Evolutionary conservation across 2,113 vertebrate genomes (phyloP).

Genomic region (Thunnus maccoyii): DNA sequence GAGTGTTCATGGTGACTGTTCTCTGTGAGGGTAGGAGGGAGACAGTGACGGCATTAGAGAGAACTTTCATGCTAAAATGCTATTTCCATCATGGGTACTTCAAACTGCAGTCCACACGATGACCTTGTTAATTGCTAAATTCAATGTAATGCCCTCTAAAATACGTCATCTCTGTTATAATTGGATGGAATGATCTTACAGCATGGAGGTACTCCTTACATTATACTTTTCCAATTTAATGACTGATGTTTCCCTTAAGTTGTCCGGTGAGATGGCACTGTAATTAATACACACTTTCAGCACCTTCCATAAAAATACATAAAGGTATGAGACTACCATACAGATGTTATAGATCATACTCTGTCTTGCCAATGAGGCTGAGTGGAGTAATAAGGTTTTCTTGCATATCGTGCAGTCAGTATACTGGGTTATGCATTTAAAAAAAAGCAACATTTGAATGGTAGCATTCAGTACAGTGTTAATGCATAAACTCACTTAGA

Average conservation of each 20-base stretch:
- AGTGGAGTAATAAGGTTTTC: not conserved
- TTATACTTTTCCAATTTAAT: slow-evolving; percentile 22
- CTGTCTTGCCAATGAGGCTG: not conserved
- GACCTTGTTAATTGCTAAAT: slow-evolving; percentile 67
- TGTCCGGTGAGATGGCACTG: slow-evolving; percentile 5
- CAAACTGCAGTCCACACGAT: slow-evolving; percentile 26
- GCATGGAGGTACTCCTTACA: slow-evolving; percentile 7
- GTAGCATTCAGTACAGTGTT: not conserved
- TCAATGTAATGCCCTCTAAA: slow-evolving; percentile 49
- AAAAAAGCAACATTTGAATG: not conserved
- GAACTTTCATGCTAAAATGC: slow-evolving; percentile 45
- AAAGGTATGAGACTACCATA: not conserved
- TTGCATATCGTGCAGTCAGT: slow-evolving; percentile 9
- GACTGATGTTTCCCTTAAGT: slow-evolving; percentile 27
- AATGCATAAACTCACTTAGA: slow-evolving; percentile 39
- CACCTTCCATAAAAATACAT: not conserved
- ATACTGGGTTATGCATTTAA: not conserved
- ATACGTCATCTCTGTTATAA: slow-evolving; percentile 28
- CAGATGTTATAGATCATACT: not conserved
- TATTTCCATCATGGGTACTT: slow-evolving; percentile 45
- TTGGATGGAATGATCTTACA: slow-evolving; percentile 26
- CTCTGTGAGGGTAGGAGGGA: slow-evolving; percentile 44
- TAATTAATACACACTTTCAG: not conserved
- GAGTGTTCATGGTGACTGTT: slow-evolving; percentile 43
- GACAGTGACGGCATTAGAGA: slow-evolving; percentile 43